Evolutionary conservation across 2,113 vertebrate genomes (phyloP).

Genomic region (Cisticola juncidis): DNA sequence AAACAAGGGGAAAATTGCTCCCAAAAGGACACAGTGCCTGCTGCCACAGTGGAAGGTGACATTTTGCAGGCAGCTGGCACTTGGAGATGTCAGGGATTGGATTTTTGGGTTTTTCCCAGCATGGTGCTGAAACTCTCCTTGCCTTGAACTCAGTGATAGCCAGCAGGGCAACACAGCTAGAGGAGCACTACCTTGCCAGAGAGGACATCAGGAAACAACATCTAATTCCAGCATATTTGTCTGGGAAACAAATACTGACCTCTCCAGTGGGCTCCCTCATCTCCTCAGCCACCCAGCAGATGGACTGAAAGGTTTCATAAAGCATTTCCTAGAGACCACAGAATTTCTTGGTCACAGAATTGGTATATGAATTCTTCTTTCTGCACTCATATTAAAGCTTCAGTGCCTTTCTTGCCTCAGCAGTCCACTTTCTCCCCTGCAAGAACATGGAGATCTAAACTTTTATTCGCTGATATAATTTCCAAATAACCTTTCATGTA

Average conservation of each 20-base stretch:
- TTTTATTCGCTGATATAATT: neutral
- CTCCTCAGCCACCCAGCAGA: neutral
- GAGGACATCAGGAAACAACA: neutral
- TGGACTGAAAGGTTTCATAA: neutral
- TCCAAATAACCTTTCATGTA: neutral
- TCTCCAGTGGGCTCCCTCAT: neutral
- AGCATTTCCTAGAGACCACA: neutral
- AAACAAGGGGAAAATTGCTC: neutral
- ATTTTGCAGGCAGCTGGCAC: neutral
- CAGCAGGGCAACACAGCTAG: neutral
- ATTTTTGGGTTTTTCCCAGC: neutral
- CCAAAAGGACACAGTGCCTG: neutral
- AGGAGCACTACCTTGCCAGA: neutral
- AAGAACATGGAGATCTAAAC: fast-evolving
- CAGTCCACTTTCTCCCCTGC: neutral
- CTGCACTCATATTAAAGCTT: neutral
- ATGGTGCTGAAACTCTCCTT: neutral
- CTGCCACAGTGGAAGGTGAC: neutral
- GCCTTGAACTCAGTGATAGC: neutral
- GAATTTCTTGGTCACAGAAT: neutral
- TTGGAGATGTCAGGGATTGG: neutral
- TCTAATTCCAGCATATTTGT: neutral
- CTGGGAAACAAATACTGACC: neutral
- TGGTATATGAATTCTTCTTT: neutral
- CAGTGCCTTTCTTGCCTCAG: neutral